These are phyloP conservation scores for Ephestia elutella DNA, from an alignment of 1,140 invertebrate genomes.

Conservation along the genomic window DNA sequence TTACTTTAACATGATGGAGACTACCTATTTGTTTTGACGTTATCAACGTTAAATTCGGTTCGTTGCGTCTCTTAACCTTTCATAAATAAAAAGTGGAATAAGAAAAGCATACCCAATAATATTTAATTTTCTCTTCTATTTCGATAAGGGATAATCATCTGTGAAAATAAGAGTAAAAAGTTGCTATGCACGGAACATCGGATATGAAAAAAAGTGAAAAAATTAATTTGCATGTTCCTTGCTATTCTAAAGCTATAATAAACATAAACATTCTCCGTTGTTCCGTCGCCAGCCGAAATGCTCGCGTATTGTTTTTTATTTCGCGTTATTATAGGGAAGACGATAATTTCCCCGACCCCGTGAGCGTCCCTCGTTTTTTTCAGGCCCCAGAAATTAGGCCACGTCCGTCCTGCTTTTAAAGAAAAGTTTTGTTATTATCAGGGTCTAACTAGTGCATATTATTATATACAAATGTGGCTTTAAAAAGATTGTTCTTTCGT, in stretches of 20 bases:
- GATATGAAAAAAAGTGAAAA: background rate
- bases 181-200: background rate
- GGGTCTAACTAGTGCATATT: too few relatives aligned
- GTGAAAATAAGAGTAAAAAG: too few relatives aligned
- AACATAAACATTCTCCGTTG: background rate
- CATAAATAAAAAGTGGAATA: too few relatives aligned
- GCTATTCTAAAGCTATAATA: background rate
- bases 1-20: background rate
- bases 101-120: too few relatives aligned
- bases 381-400: background rate
- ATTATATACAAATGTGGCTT: too few relatives aligned
- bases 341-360: constrained; percentile 1
- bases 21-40: background rate
- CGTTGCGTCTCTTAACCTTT: background rate
- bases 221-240: background rate
- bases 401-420: background rate
- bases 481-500: too few relatives aligned
- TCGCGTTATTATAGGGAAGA: constrained; percentile 8
- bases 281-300: background rate
- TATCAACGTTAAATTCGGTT: background rate
- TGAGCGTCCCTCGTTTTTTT: background rate
- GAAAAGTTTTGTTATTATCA: background rate
- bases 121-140: too few relatives aligned
- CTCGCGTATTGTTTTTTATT: constrained; percentile 9
- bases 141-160: too few relatives aligned